Evolutionary conservation across 2,113 vertebrate genomes (phyloP), one percentile per base, ranked within the genome.

Genomic region (Crotalus tigris): DNA sequence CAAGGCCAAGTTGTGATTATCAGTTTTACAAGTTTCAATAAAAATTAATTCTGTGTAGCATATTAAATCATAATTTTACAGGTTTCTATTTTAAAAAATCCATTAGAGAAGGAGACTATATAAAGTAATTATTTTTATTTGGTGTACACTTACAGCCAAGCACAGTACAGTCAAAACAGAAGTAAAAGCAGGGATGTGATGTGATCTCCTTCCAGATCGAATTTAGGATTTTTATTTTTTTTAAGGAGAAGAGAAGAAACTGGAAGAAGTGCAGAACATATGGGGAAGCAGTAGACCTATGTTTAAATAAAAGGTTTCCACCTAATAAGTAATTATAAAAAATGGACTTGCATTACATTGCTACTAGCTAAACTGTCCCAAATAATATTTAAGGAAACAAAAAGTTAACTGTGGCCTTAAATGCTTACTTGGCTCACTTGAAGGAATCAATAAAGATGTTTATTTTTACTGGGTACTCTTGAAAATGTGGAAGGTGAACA

Each of bases 401-500:
- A 86, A 89, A 44, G 87, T 54, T 88, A 90, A 90, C 5, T 44
- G 46, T 90, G 81, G 12, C 86, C 44, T 3, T 64, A 58, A 94
- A 29, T 58, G 33, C 11, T 24, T 86, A 86, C 85, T 44, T 89
- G 55, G 54, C n/a, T 91, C 64, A 91, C 12, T 75, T 64, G 64
- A 19, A 39, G 24, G 8, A 87, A 86, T 39, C 53, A 59, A 19
- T 61, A 92, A 87, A 93, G 15, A 51, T 85, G 17, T 85, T 94
- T 92, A 90, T 89, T 93, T 93, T 54, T 86, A 33, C 55, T 93
- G 57, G 93, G 91, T 89, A 75, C 89, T 92, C 75, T 89, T 90
- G 64, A 85, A 91, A 89, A 86, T 93, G 55, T 90, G 93, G 85
- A 90, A 92, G 57, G 85, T 85, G 69, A 92, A 51, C 75, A 93